Percentiles rank a stretch among this genome's conserved stretches.
phyloP scores from a whole-genome alignment of 1,140 invertebrate species.

The Euwallacea fornicatus region DNA sequence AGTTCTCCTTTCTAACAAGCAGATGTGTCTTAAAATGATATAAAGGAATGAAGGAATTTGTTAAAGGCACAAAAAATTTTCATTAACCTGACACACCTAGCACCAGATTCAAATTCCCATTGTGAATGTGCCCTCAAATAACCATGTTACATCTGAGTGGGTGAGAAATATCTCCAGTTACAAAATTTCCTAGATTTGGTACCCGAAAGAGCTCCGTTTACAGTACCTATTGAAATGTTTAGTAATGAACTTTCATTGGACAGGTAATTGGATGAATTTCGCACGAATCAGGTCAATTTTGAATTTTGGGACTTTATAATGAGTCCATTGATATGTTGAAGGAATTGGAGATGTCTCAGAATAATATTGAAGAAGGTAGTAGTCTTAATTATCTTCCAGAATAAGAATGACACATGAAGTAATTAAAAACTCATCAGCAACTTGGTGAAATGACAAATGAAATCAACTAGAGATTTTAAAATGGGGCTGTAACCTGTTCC shows the following conservation, averaged over 20 bases:
- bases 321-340: constrained; percentile 74
- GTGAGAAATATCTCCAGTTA: constrained; percentile 85
- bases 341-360: constrained; percentile 76
- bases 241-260: constrained; percentile 86
- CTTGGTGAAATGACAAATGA: too few species aligned
- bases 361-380: constrained; percentile 67
- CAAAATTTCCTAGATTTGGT: constrained; percentile 80
- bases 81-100: neutral
- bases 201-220: constrained; percentile 81
- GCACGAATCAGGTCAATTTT: neutral
- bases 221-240: constrained; percentile 89
- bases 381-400: constrained; percentile 63
- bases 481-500: too few species aligned
- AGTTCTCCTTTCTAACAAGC: constrained; percentile 50
- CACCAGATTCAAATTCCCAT: constrained; percentile 52
- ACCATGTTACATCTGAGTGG: constrained; percentile 88
- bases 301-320: constrained; percentile 56
- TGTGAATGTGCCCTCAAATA: constrained; percentile 62
- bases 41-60: constrained; percentile 4
- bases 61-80: neutral
- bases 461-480: too few species aligned
- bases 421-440: neutral
- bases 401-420: constrained; percentile 35
- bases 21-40: constrained; percentile 50
- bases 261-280: constrained; percentile 58